Evolutionary conservation across 2,797 vertebrate genomes (phyloP).

Genomic region (Acanthornis magna): DNA sequence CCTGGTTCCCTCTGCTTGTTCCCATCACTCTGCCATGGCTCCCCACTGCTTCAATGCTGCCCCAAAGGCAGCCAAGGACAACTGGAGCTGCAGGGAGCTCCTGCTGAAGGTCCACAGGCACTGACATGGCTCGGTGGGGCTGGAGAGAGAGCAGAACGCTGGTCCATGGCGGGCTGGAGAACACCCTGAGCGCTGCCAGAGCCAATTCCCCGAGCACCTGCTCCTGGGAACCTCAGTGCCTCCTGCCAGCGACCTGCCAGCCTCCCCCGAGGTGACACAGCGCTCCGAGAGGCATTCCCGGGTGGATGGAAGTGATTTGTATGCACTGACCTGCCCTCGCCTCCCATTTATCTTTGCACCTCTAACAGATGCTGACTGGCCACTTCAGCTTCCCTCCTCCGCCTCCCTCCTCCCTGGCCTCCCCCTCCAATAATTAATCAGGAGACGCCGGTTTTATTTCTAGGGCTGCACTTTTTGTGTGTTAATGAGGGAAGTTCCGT

Average conservation of each 20-base stretch:
- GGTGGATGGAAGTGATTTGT: not conserved
- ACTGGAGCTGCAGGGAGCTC: not conserved
- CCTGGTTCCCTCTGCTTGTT: not conserved
- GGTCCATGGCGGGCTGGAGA: not conserved
- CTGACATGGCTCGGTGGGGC: fast-evolving
- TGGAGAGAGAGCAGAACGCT: fast-evolving
- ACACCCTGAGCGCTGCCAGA: not conserved
- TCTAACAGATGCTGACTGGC: constrained; percentile 46
- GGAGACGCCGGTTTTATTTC: not conserved
- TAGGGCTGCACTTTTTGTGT: not conserved
- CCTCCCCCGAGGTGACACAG: not conserved
- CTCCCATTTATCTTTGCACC: constrained; percentile 7
- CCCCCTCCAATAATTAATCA: constrained; percentile 32
- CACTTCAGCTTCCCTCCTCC: not conserved
- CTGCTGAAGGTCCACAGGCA: not conserved
- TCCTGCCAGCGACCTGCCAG: not conserved
- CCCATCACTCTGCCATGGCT: not conserved
- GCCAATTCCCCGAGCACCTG: not conserved
- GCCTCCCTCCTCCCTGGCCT: not conserved
- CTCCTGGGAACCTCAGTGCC: not conserved
- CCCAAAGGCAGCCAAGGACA: not conserved
- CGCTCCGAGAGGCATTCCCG: not conserved
- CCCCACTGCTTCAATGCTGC: not conserved
- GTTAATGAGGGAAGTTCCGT: not conserved
- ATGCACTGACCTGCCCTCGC: constrained; percentile 18